phyloP scores from a whole-genome alignment of 2,113 vertebrate genomes.

The Gallinago undulata region DNA sequence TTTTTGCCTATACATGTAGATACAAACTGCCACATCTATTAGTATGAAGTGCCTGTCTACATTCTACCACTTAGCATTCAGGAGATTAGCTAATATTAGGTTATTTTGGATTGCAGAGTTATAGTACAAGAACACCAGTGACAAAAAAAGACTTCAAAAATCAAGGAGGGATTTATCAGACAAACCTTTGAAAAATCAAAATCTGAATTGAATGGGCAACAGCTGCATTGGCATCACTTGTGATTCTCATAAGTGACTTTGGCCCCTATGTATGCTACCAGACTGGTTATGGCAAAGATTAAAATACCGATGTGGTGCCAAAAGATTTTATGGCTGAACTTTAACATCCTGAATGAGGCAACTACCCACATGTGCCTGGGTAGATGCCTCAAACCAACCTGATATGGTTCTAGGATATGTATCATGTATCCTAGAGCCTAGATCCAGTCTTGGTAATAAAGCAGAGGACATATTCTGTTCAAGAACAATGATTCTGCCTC shows the following conservation, averaged over 20 bases:
- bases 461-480: background rate
- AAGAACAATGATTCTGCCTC: background rate
- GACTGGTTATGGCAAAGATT: background rate
- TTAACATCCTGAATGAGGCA: background rate
- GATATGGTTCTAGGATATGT: background rate
- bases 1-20: fast-evolving
- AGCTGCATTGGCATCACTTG: background rate
- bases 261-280: background rate
- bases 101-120: background rate
- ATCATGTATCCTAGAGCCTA: background rate
- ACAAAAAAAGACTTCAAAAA: background rate
- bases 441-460: background rate
- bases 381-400: background rate
- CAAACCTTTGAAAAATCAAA: background rate
- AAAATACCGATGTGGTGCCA: background rate
- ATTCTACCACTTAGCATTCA: background rate
- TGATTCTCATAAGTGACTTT: background rate
- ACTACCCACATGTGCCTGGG: background rate
- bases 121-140: background rate
- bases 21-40: background rate
- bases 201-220: background rate
- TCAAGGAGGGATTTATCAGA: background rate
- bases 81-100: background rate
- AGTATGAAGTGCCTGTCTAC: fast-evolving
- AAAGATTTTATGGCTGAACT: background rate